Percentiles rank a stretch among this genome's conserved stretches.
These are phyloP conservation scores for Spilosoma lubricipeda DNA, from an alignment of 2,888 invertebrate species.

Conservation along the genomic window DNA sequence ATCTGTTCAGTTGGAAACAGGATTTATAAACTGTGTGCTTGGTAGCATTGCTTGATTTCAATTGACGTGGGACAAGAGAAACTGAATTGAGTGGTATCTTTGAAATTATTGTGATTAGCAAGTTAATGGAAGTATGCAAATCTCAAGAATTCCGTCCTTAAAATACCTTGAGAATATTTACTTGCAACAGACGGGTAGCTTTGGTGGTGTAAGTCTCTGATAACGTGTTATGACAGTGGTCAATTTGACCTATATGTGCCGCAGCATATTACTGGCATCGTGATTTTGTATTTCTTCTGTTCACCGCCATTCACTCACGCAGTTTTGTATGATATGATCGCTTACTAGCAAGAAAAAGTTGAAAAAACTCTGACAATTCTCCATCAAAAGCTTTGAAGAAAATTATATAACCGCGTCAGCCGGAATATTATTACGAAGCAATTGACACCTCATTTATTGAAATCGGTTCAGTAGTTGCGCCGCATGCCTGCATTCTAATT, in stretches of 20 bases:
- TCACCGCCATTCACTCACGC: neutral
- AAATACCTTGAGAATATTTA: neutral
- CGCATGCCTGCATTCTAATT: no score
- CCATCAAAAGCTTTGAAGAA: no score
- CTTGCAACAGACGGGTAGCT: no score
- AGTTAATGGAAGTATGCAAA: neutral
- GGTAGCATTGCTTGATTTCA: conserved; percentile 4
- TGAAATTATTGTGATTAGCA: neutral
- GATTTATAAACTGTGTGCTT: conserved; percentile 4
- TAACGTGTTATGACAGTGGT: neutral
- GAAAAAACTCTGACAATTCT: no score
- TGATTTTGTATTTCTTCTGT: neutral
- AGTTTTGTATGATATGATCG: neutral
- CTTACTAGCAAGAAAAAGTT: neutral
- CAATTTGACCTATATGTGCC: neutral
- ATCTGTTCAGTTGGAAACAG: conserved; percentile 14
- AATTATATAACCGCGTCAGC: no score
- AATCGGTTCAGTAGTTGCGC: no score
- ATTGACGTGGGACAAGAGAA: conserved; percentile 8
- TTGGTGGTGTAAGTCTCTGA: neutral
- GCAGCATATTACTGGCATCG: neutral
- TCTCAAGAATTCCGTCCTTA: no score
- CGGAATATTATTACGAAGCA: no score
- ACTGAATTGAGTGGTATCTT: neutral
- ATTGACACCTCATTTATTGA: no score